These are phyloP conservation scores for Macropodus opercularis DNA, from an alignment of 2,797 vertebrate genomes.

Conservation along the genomic window DNA sequence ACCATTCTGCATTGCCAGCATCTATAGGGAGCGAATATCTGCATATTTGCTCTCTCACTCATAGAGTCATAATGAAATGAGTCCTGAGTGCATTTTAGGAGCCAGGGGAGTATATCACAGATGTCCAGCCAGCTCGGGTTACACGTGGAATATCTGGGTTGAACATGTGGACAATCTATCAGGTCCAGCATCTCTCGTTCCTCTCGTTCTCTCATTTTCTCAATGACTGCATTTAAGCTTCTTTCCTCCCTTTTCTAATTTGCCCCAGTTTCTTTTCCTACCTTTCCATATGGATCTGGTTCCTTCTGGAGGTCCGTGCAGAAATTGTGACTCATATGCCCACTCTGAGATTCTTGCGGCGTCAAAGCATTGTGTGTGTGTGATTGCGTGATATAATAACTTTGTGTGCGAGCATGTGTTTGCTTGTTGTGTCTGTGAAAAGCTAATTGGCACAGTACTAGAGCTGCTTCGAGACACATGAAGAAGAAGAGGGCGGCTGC, in stretches of 20 bases:
- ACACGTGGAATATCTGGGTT: slow-evolving; percentile 60
- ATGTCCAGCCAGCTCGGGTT: slow-evolving; percentile 70
- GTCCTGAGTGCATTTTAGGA: slow-evolving; percentile 65
- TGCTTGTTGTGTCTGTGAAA: slow-evolving; percentile 21
- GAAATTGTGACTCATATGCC: neutral
- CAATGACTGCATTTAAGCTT: slow-evolving; percentile 26
- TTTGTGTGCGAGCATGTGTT: neutral
- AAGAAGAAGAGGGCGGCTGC: slow-evolving; percentile 10
- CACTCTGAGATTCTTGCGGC: slow-evolving; percentile 3
- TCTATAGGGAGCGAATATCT: slow-evolving; percentile 66
- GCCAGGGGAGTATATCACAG: slow-evolving; percentile 67
- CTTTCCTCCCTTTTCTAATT: slow-evolving; percentile 7
- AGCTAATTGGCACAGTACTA: slow-evolving; percentile 17
- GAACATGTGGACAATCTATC: slow-evolving; percentile 77
- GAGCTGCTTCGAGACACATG: slow-evolving; percentile 24
- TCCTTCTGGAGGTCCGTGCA: neutral
- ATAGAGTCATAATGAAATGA: slow-evolving; percentile 58
- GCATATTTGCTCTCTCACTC: slow-evolving; percentile 55
- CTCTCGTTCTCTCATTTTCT: slow-evolving; percentile 40
- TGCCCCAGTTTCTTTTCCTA: neutral
- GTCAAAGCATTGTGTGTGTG: slow-evolving; percentile 11
- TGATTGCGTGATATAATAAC: neutral
- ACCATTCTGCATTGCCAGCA: slow-evolving; percentile 50
- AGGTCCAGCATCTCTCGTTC: slow-evolving; percentile 54
- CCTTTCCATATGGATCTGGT: neutral